Conservation (phyloP, 2,797 vertebrate species). For the Pangasius larnaudii region DNA sequence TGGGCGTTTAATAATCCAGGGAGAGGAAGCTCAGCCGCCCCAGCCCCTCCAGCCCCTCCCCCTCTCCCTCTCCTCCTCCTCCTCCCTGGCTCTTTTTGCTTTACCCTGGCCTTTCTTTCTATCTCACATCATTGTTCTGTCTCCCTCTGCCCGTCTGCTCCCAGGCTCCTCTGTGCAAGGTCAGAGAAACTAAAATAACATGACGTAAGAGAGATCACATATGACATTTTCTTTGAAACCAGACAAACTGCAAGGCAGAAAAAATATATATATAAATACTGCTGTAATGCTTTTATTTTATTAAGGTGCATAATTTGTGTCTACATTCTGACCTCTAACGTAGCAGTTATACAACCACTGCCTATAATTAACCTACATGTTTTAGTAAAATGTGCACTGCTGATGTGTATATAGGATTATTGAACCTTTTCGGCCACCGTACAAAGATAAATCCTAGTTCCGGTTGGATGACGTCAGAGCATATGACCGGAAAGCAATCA, state of each 20-base stretch:
- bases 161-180: conserved; percentile 62
- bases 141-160: conserved; percentile 54
- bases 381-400: neutral
- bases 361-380: neutral
- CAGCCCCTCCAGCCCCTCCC: conserved; percentile 67
- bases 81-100: conserved; percentile 13
- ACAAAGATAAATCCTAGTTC: neutral
- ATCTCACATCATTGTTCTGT: conserved; percentile 49
- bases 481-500: conserved; percentile 57
- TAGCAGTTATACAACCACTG: neutral
- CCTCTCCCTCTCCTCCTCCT: conserved; percentile 55
- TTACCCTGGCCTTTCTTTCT: conserved; percentile 11
- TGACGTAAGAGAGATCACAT: neutral
- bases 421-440: conserved; percentile 17
- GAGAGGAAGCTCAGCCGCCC: conserved; percentile 72
- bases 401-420: neutral
- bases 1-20: conserved; percentile 73
- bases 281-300: neutral
- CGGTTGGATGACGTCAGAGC: conserved; percentile 30
- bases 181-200: conserved; percentile 50
- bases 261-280: neutral
- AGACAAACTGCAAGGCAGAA: neutral
- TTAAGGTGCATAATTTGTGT: too few species aligned
- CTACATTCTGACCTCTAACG: neutral
- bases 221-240: neutral